Conservation (phyloP, 2,888 invertebrate species). For the Lagria hirta region DNA sequence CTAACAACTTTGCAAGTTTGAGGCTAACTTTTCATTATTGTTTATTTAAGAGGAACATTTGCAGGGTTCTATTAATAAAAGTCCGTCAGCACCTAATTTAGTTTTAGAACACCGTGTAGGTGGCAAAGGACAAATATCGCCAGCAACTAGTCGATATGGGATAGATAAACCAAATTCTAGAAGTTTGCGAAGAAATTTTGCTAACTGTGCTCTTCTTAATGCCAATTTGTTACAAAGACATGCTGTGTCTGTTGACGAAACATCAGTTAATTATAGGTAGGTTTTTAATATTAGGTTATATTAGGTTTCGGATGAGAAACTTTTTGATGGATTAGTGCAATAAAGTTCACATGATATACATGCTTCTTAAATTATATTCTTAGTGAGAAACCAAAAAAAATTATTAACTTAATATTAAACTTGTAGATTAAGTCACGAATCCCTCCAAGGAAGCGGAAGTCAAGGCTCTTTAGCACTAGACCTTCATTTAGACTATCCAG, state of each 20-base stretch:
- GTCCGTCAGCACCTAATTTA: constrained; percentile 64
- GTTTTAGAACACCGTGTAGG: constrained; percentile 46
- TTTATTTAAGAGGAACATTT: constrained; percentile 12
- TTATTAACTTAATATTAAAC: background rate
- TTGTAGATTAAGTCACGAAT: constrained; percentile 56
- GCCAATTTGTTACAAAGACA: constrained; percentile 72
- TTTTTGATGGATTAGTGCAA: too few species aligned
- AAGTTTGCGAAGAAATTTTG: constrained; percentile 43
- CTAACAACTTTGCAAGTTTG: background rate
- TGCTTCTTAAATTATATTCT: too few species aligned
- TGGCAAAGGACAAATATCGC: constrained; percentile 43
- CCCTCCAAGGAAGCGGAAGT: constrained; percentile 60
- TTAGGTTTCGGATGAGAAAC: constrained; percentile 3
- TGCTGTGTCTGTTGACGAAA: constrained; percentile 79
- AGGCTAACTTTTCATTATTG: background rate
- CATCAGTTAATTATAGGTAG: constrained; percentile 56
- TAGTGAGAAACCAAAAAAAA: too few species aligned
- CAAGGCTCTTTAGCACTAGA: constrained; percentile 78
- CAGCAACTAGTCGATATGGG: constrained; percentile 26
- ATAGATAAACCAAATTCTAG: constrained; percentile 30
- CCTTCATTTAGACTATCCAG: constrained; percentile 67
- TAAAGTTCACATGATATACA: too few species aligned
- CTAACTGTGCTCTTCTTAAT: constrained; percentile 61
- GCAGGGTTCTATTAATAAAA: constrained; percentile 53
- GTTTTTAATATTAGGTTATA: background rate